Evolutionary conservation across 2,888 invertebrate species (phyloP), one percentile per base, ranked within the genome.

Genomic region (Scaptomyza cyrtandrae): DNA sequence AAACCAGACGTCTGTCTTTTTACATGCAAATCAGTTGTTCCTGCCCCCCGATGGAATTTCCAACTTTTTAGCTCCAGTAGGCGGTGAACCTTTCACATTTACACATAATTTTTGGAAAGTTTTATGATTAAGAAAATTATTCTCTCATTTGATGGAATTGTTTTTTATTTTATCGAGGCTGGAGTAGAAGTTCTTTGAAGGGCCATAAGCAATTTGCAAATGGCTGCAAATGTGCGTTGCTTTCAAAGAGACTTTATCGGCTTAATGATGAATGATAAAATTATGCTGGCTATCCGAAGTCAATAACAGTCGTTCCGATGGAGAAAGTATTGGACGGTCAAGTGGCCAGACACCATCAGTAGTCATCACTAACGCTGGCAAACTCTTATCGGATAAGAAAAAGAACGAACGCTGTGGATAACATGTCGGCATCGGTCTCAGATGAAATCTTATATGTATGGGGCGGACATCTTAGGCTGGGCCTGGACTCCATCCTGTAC

Each of bases 191-290:
- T 71, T 77, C 75, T 68, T 52, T 61, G 50, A 49, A 49, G 50
- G 57, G 60, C 78, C 68, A 74, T 71, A 70, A 84, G 68, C 79
- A 70, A 76, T 85, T 86, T 69, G 86, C 86, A 81, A 86, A 83
- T 79, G 77, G 43, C 53, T 35, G 56, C 48, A 59, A 72, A 70
- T 53, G 66, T 75, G 63, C 61, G 64, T 64, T 52, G 62, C 61
- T 67, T 62, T 58, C 41, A 24, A 24, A 41, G 44, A 46, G 63
- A 60, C 69, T 68, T 81, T 86, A 86, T 76, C 78, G 59, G 69
- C 73, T 56, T 84, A 86, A 86, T 86, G 85, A 80, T 82, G 80
- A 75, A 62, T 78, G 81, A 75, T 80, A 84, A 85, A 82, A 85
- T 80, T 78, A 80, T 80, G 76, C 70, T 75, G 56, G 72, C 75